Evolutionary conservation across 2,797 vertebrate genomes (phyloP), one percentile per base, ranked within the genome.

Genomic region (Moxostoma hubbsi): DNA sequence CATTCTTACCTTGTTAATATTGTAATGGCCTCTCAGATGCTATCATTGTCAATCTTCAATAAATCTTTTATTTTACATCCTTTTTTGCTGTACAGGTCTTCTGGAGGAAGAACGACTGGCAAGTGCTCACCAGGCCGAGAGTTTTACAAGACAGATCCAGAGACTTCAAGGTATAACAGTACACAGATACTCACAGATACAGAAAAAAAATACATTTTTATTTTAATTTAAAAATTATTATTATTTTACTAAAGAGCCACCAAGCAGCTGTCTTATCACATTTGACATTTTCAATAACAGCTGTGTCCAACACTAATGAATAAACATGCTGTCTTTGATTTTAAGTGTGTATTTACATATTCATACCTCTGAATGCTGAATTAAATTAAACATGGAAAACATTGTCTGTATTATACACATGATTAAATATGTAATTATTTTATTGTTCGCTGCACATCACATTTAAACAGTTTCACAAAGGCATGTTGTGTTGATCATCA

Each of bases 101-200:
- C 67, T 97, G 81, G 96, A 97, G 50, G 96, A 96, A 0, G 95
- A 97, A 82, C 93, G 96, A 0, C 86, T 96, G 85, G 94, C 95
- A 36, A 96, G 95, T 0, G 94, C 96, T 5, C 93, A 95, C 78
- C 96, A 97, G 88, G 96, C 96, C 0, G 96, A 97, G 87, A 94
- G 89, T 63, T 97, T 97, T 89, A 96, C 94, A 78, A 92, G 95
- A 83, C 94, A 96, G 88, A 96, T 97, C 89, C 96, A 96, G 87
- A 92, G 92, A 53, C 94, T 97, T 16, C 95, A 96, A 91, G 95
- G 96, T 96, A 67, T 53, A 50, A 43, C 54, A 58, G 8, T 5
- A 24, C 24, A 24, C 24, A 15, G 45, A 46, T 3, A 43, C 24
- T 72, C 63, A 75, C 47, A 13, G 65, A 63, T 24, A 24, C 24